phyloP scores from a whole-genome alignment of 2,797 vertebrate genomes.

The Chromobotia macracanthus region DNA sequence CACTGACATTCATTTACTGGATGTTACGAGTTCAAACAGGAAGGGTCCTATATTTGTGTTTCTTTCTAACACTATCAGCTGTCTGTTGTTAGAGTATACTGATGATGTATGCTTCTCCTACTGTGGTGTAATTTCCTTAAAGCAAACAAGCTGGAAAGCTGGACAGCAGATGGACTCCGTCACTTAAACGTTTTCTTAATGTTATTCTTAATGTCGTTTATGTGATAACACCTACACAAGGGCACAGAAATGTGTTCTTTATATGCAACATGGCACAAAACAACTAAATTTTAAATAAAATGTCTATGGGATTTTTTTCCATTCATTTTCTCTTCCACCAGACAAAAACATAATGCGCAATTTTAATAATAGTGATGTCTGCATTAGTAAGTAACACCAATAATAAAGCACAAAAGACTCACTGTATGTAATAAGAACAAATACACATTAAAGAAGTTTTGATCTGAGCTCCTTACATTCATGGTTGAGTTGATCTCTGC shows the following conservation, averaged over 20 bases:
- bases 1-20: constrained; percentile 12
- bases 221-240: no score
- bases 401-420: no score
- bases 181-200: constrained; percentile 27
- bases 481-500: constrained; percentile 98
- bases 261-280: no score
- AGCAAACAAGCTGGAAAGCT: constrained; percentile 46
- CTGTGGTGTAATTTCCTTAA: constrained; percentile 59
- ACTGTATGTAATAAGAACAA: no score
- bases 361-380: no score
- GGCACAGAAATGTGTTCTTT: no score
- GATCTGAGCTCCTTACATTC: constrained; percentile 84
- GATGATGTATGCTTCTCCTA: constrained; percentile 51
- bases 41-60: constrained; percentile 2
- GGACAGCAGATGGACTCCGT: constrained; percentile 57
- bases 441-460: not conserved
- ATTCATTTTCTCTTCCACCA: no score
- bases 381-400: not conserved
- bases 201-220: no score
- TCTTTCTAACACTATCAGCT: constrained; percentile 65
- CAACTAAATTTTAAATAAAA: no score
- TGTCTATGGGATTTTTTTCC: no score
- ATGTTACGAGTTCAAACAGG: not conserved
- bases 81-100: constrained; percentile 59
- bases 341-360: no score